Evolutionary conservation across 2,888 invertebrate species (phyloP).

Genomic region (Exephanes ischioxanthus): DNA sequence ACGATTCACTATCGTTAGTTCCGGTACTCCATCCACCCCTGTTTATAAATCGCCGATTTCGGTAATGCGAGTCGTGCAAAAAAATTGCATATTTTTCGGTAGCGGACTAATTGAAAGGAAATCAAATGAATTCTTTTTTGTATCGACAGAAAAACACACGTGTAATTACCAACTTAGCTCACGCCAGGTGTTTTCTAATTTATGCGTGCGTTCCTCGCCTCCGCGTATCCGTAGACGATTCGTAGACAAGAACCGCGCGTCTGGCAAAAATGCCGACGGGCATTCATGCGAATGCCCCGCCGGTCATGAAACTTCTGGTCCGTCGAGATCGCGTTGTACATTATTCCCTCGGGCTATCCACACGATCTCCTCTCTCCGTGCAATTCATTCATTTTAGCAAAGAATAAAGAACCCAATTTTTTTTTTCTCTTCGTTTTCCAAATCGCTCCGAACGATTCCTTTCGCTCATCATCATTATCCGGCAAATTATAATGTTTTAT

Average conservation of each 20-base stretch:
- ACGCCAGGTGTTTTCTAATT: constrained; percentile 58
- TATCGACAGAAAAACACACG: constrained; percentile 27
- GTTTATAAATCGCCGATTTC: constrained; percentile 3
- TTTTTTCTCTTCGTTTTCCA: constrained; percentile 1
- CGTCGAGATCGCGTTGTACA: neutral
- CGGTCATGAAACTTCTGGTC: neutral
- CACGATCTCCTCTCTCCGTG: neutral
- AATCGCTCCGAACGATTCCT: neutral
- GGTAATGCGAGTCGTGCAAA: constrained; percentile 6
- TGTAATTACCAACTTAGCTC: constrained; percentile 33
- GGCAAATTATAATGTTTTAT: neutral
- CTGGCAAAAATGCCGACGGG: constrained; percentile 31
- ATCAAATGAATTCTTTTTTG: constrained; percentile 33
- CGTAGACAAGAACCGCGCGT: neutral
- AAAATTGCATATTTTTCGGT: constrained; percentile 3
- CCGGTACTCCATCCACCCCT: neutral
- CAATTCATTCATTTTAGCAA: constrained; percentile 18
- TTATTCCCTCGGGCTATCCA: neutral
- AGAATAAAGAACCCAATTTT: neutral
- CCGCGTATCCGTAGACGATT: neutral
- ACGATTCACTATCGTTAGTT: neutral
- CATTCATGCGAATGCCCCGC: constrained; percentile 29
- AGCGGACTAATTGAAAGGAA: constrained; percentile 26
- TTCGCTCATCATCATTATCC: neutral
- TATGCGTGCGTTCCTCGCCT: constrained; percentile 27